phyloP scores from a whole-genome alignment of 2,888 invertebrate species.

The Heptascelio sp. region DNA sequence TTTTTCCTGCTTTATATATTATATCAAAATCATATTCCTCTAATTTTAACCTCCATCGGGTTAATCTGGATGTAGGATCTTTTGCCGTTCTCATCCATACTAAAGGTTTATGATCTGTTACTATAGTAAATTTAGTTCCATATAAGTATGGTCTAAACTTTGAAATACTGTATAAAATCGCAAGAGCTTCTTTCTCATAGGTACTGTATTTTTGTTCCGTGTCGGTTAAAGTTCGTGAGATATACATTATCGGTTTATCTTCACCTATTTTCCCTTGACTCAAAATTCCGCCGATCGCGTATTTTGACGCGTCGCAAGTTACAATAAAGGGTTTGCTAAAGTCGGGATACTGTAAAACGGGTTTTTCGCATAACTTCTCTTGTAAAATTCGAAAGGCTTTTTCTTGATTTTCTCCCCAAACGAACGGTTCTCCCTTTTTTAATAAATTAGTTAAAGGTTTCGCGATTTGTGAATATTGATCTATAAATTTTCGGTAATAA shows the following conservation, averaged over 20 bases:
- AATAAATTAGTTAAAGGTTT: no score
- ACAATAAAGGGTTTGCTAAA: neutral
- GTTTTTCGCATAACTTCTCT: neutral
- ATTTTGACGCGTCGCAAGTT: neutral
- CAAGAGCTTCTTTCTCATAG: neutral
- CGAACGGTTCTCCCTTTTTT: neutral
- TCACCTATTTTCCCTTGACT: neutral
- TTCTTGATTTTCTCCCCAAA: no score
- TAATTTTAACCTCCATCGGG: neutral
- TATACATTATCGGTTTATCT: neutral
- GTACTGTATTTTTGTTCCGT: neutral
- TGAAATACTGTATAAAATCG: neutral
- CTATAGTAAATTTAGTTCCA: neutral
- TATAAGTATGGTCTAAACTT: neutral
- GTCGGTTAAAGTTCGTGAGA: neutral
- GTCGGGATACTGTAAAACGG: neutral
- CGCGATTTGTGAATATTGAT: no score
- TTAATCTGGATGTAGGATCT: neutral
- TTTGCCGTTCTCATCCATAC: neutral
- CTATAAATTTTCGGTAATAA: no score
- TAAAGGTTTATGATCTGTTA: neutral
- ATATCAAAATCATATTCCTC: neutral
- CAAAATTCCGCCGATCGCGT: neutral
- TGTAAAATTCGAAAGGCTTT: no score
- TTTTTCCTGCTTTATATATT: neutral